Percentiles rank a stretch among this genome's conserved stretches.
Evolutionary conservation across 1,140 invertebrate genomes (phyloP).

Genomic region (Drosophila busckii): DNA sequence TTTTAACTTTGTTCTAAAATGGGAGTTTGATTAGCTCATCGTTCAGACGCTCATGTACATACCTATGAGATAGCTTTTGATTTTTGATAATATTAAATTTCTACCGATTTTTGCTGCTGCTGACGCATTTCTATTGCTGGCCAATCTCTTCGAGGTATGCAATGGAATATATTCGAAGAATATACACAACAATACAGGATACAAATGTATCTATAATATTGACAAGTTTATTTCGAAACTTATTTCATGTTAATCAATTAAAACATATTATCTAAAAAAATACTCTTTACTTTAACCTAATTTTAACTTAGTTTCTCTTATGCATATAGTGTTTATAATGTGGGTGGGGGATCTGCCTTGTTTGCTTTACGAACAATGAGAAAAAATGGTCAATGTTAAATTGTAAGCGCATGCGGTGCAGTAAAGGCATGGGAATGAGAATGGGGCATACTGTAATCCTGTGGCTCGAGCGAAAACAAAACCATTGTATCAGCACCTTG

Average conservation of each 20-base stretch:
- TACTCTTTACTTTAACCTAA: too few species aligned
- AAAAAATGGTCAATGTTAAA: not conserved
- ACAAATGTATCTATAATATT: too few species aligned
- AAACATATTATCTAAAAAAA: too few species aligned
- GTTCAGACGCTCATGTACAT: slow-evolving; percentile 16
- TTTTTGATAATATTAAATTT: slow-evolving; percentile 19
- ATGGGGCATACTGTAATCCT: slow-evolving; percentile 39
- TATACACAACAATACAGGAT: too few species aligned
- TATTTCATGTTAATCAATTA: too few species aligned
- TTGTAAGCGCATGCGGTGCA: not conserved
- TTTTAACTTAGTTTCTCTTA: too few species aligned
- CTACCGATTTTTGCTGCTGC: slow-evolving; percentile 13
- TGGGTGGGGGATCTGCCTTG: too few species aligned
- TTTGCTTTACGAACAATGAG: too few species aligned
- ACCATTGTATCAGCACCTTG: slow-evolving; percentile 20
- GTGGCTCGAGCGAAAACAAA: slow-evolving; percentile 40
- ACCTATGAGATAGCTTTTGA: slow-evolving; percentile 1
- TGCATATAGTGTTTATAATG: too few species aligned
- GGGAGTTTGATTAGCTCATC: slow-evolving; percentile 22
- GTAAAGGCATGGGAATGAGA: not conserved
- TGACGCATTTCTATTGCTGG: slow-evolving; percentile 13
- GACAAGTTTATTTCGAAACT: too few species aligned
- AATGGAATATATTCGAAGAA: too few species aligned
- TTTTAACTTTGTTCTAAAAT: slow-evolving; percentile 1
- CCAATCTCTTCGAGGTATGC: not conserved